phyloP scores from a whole-genome alignment of 2,113 vertebrate species.

The Onychostruthus taczanowskii region DNA sequence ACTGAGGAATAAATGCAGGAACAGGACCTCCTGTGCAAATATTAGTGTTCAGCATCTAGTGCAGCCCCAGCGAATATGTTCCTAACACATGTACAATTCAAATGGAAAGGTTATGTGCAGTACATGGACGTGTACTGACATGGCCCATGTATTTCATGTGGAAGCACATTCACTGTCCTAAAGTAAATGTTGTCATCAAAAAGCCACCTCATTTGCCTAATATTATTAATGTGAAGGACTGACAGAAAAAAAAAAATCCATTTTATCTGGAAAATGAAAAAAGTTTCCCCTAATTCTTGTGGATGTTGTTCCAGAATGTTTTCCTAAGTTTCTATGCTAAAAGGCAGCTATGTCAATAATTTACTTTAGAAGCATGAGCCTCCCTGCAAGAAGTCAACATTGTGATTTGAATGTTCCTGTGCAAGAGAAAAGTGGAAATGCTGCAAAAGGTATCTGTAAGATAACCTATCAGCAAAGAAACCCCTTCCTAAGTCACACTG shows the following conservation, averaged over 20 bases:
- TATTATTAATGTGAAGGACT: background rate
- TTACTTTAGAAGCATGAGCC: background rate
- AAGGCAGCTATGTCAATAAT: background rate
- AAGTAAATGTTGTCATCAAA: constrained; percentile 30
- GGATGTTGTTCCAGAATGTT: background rate
- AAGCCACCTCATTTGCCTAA: background rate
- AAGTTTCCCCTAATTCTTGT: background rate
- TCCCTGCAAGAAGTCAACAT: background rate
- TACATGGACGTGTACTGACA: constrained; percentile 54
- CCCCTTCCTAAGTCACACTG: background rate
- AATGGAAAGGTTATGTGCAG: constrained; percentile 54
- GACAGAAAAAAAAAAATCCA: background rate
- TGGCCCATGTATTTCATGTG: constrained; percentile 37
- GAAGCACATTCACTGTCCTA: constrained; percentile 56
- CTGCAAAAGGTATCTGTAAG: background rate
- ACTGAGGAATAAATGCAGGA: constrained; percentile 10
- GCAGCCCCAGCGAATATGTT: background rate
- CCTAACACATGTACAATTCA: constrained; percentile 33
- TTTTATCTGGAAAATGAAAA: background rate
- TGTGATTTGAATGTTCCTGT: background rate
- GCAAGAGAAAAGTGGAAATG: background rate
- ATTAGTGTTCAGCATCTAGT: constrained; percentile 34
- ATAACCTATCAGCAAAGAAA: background rate
- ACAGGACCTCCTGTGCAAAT: constrained; percentile 55
- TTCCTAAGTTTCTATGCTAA: background rate